These are phyloP conservation scores for Tapera naevia DNA, from an alignment of 2,797 vertebrate genomes.

Conservation along the genomic window DNA sequence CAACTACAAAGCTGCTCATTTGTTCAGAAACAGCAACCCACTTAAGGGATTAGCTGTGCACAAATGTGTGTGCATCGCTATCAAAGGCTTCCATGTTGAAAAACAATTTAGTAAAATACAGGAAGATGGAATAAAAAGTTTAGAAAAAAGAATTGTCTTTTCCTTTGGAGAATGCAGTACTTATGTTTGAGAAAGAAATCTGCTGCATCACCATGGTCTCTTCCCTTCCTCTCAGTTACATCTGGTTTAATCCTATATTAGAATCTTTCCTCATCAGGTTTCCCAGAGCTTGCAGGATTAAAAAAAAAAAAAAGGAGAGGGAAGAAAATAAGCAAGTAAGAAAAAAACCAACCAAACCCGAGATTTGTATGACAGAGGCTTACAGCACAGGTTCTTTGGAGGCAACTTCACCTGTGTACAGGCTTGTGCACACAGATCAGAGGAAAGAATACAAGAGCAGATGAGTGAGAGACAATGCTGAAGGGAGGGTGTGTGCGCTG, in stretches of 20 bases:
- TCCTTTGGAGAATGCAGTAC: neutral
- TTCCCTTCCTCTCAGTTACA: neutral
- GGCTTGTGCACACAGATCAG: neutral
- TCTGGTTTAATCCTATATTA: neutral
- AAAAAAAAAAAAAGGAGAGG: neutral
- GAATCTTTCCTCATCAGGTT: neutral
- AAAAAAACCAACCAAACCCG: neutral
- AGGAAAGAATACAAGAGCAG: neutral
- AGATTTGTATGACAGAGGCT: neutral
- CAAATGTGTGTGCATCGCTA: neutral
- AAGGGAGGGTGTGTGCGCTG: neutral
- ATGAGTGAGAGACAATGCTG: neutral
- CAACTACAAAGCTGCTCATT: neutral
- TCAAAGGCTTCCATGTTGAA: neutral
- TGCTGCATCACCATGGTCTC: neutral
- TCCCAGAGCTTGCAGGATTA: neutral
- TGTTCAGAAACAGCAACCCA: neutral
- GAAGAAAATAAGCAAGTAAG: neutral
- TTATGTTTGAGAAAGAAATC: neutral
- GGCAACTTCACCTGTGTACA: neutral
- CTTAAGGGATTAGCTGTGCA: neutral
- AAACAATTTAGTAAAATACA: neutral
- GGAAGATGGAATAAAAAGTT: neutral
- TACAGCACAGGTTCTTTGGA: neutral
- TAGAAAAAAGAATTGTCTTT: neutral